Evolutionary conservation across 2,797 vertebrate genomes (phyloP), one percentile per base, ranked within the genome.

Genomic region (Alauda arvensis): DNA sequence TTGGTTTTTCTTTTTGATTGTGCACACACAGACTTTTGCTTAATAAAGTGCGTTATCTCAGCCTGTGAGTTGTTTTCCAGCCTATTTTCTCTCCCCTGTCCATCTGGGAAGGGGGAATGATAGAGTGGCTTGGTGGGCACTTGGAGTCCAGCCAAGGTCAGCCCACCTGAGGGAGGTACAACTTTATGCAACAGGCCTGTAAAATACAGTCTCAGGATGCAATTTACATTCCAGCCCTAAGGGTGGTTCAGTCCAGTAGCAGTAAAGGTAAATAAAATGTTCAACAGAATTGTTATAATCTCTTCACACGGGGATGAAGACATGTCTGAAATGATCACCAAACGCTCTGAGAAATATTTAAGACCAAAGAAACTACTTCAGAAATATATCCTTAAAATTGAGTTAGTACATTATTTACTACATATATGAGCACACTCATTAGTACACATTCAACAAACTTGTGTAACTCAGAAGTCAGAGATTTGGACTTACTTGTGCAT

Each of bases 401-500:
- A 86, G 10, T 59, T 61, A 65, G 25, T 12, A 48, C 1, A 9
- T 53, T 42, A 63, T 46, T 53, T 82, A 29, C n/a, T 59, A 68
- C 6, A 75, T 3, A 51, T 15, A 67, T 11, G 4, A 65, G 15
- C 33, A 74, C 14, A 29, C 18, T 43, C 66, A 72, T 24, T 24
- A 78, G 3, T 18, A 87, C 11, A 48, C 11, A 28, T 80, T 65
- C 34, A 71, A 46, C 37, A 45, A 69, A 34, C 16, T 25, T 89
- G 29, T 77, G n/a, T 26, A n/a, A 17, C 20, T 46, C 31, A 62
- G 21, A 86, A 67, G 18, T 26, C 52, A 76, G 15, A 82, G 18
- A 34, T 40, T 43, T 14, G 6, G 51, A 94, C 96, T 97, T 94
- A 99, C 99, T 98, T 99, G 99, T 19, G 97, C 52, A 56, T 99